A percentile compares a stretch with the other conserved stretches of the same genome.
Conservation (phyloP, 53 echinoderm and acorn worm genomes). For the Zoroaster sp. region DNA sequence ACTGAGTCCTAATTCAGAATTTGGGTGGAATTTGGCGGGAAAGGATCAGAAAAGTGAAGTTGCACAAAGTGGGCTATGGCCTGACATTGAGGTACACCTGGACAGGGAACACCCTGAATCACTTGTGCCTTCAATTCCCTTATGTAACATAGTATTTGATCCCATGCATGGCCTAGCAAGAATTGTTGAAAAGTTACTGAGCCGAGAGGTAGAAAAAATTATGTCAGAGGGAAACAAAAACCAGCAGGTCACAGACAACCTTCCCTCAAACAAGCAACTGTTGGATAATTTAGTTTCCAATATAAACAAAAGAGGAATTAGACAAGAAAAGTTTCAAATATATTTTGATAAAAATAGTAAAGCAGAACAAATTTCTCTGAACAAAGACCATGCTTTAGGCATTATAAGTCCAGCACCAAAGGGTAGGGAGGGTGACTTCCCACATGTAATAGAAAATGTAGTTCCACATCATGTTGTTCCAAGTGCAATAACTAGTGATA, state of each 20-base stretch:
- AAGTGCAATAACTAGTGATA: neutral
- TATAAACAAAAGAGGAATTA: slow-evolving; percentile 17
- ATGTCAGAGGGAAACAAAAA: slow-evolving; percentile 15
- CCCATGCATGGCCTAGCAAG: slow-evolving; percentile 54
- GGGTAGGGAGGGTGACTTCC: slow-evolving; percentile 16
- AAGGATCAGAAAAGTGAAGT: slow-evolving; percentile 28
- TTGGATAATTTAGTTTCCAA: too few relatives aligned
- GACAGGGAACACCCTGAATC: slow-evolving; percentile 42
- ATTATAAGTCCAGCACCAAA: slow-evolving; percentile 36
- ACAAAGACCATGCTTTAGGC: slow-evolving; percentile 61
- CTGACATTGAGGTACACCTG: slow-evolving; percentile 10
- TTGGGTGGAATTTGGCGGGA: slow-evolving; percentile 58
- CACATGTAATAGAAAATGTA: slow-evolving; percentile 49
- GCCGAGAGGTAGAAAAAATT: slow-evolving; percentile 33
- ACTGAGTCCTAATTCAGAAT: slow-evolving; percentile 19
- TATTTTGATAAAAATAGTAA: slow-evolving; percentile 63
- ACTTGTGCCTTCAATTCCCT: slow-evolving; percentile 44
- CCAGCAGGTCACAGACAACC: neutral
- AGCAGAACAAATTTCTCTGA: slow-evolving; percentile 51
- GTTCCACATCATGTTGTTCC: neutral
- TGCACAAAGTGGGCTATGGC: neutral
- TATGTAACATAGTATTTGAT: slow-evolving; percentile 21
- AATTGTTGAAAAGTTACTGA: slow-evolving; percentile 52
- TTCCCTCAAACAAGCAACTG: too few relatives aligned
- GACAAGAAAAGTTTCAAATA: slow-evolving; percentile 70